Conservation (phyloP, 2,888 invertebrate genomes). For the Drosophila eohydei region DNA sequence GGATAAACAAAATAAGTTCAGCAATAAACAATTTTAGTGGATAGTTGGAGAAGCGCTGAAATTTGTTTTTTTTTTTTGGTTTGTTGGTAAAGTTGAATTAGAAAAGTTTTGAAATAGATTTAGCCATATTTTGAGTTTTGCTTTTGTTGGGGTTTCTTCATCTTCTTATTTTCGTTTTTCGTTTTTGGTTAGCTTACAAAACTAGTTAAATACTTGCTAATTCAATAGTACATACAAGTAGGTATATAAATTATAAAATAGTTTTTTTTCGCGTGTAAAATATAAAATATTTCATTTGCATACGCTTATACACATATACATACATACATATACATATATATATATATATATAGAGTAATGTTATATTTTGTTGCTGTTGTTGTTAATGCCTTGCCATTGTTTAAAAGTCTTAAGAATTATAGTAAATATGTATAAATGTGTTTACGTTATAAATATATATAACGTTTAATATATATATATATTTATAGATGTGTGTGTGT, state of each 20-base stretch:
- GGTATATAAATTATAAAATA: slow-evolving; percentile 80
- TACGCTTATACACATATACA: slow-evolving; percentile 38
- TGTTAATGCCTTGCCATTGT: slow-evolving; percentile 62
- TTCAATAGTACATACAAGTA: slow-evolving; percentile 78
- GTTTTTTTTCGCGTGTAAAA: slow-evolving; percentile 71
- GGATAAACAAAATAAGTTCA: slow-evolving; percentile 61
- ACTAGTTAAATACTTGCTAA: slow-evolving; percentile 81
- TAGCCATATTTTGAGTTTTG: slow-evolving; percentile 35
- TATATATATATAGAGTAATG: slow-evolving; percentile 49
- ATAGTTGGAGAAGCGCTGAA: slow-evolving; percentile 50
- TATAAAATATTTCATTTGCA: slow-evolving; percentile 63
- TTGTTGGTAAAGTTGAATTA: slow-evolving; percentile 39
- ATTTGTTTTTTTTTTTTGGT: background rate
- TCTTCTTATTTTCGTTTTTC: slow-evolving; percentile 14
- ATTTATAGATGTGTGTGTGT: slow-evolving; percentile 57
- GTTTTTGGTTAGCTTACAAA: slow-evolving; percentile 69
- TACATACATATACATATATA: slow-evolving; percentile 38
- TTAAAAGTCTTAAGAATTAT: slow-evolving; percentile 81
- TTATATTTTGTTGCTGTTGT: slow-evolving; percentile 44
- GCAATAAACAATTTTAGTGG: slow-evolving; percentile 33
- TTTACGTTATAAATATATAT: slow-evolving; percentile 52
- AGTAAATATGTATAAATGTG: slow-evolving; percentile 71
- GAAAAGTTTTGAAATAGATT: slow-evolving; percentile 55
- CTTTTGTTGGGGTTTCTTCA: slow-evolving; percentile 9
- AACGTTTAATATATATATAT: slow-evolving; percentile 64